These are phyloP conservation scores for Rhingia campestris DNA, from an alignment of 2,888 invertebrate genomes.

Conservation along the genomic window DNA sequence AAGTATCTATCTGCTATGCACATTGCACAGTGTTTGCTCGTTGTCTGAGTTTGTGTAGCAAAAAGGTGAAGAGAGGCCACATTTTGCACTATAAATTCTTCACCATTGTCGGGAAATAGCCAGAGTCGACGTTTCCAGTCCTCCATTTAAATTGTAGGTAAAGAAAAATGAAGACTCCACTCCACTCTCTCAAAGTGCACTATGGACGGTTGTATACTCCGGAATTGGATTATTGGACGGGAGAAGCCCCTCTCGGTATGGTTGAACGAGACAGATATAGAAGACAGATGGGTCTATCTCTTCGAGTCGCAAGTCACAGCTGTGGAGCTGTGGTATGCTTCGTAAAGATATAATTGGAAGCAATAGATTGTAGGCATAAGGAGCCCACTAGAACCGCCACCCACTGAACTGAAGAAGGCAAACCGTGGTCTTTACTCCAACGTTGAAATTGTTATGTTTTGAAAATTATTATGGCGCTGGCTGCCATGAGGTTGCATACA, in stretches of 20 bases:
- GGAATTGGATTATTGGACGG: constrained; percentile 65
- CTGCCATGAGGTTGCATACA: constrained; percentile 42
- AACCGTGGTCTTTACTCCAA: constrained; percentile 43
- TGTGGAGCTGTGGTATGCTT: constrained; percentile 19
- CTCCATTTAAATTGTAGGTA: constrained; percentile 26
- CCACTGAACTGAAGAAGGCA: constrained; percentile 37
- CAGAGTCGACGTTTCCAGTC: constrained; percentile 23
- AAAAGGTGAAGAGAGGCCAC: constrained; percentile 61
- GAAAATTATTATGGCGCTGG: constrained; percentile 49
- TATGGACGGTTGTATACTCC: constrained; percentile 39
- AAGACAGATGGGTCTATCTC: background rate
- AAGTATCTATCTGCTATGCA: constrained; percentile 40
- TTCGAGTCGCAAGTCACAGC: constrained; percentile 28
- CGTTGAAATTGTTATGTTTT: constrained; percentile 54
- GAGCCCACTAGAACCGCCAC: constrained; percentile 11
- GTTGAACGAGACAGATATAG: background rate
- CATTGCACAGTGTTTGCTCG: constrained; percentile 37
- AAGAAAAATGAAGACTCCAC: constrained; percentile 2
- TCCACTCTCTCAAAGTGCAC: background rate
- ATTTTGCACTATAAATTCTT: constrained; percentile 46
- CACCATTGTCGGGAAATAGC: constrained; percentile 5
- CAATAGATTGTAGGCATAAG: constrained; percentile 53
- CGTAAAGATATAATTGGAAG: constrained; percentile 61
- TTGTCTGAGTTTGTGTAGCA: constrained; percentile 56
- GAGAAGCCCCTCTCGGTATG: constrained; percentile 24